Evolutionary conservation across 2,888 invertebrate genomes (phyloP).

Genomic region (Drosophila fulvimacula): DNA sequence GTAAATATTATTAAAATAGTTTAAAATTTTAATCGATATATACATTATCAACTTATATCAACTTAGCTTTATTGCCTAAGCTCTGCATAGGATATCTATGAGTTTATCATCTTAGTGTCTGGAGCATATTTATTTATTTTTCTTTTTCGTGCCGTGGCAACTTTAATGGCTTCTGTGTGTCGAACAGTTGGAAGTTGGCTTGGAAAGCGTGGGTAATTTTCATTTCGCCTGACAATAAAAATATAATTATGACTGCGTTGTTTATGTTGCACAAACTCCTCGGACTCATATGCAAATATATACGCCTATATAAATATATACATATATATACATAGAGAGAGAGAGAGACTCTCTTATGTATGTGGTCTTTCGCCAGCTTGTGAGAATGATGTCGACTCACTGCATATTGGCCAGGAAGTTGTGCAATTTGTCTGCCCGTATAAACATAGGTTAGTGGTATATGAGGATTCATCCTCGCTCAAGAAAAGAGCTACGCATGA

Average conservation of each 20-base stretch:
- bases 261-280: slow-evolving; percentile 43
- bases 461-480: background rate
- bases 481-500: slow-evolving; percentile 59
- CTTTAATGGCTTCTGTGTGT: slow-evolving; percentile 66
- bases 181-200: slow-evolving; percentile 40
- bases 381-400: slow-evolving; percentile 67
- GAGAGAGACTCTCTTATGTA: slow-evolving; percentile 6
- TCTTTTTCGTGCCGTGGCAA: slow-evolving; percentile 46
- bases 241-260: slow-evolving; percentile 65
- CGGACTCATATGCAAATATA: slow-evolving; percentile 22
- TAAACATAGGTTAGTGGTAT: slow-evolving; percentile 2
- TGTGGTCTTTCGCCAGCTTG: slow-evolving; percentile 36
- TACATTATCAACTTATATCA: background rate
- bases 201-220: slow-evolving; percentile 70
- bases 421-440: slow-evolving; percentile 56
- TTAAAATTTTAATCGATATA: too few species aligned
- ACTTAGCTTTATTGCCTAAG: background rate
- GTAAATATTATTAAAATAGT: too few species aligned
- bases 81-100: background rate
- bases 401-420: slow-evolving; percentile 53
- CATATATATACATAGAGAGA: background rate
- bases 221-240: slow-evolving; percentile 62
- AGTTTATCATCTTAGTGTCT: background rate
- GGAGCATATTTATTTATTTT: slow-evolving; percentile 10
- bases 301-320: background rate